Evolutionary conservation across 1,140 invertebrate species (phyloP).

Genomic region (Danaus melanippus): DNA sequence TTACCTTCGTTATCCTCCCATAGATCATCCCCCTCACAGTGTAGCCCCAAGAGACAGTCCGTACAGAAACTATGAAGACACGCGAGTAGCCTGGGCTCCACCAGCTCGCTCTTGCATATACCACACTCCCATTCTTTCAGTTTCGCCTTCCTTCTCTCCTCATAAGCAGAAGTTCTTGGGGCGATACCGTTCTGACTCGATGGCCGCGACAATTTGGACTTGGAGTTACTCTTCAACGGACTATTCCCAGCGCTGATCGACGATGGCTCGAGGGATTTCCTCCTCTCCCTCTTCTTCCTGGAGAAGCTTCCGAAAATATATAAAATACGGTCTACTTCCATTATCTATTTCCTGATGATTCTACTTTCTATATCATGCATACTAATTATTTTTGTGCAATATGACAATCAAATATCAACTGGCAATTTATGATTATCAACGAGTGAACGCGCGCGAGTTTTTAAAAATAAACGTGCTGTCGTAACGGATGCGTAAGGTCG

Average conservation of each 20-base stretch:
- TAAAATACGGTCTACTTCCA: slow-evolving; percentile 74
- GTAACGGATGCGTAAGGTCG: slow-evolving; percentile 19
- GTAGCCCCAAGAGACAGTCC: slow-evolving; percentile 65
- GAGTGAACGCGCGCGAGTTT: slow-evolving; percentile 3
- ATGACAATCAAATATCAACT: background rate
- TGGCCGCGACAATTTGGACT: slow-evolving; percentile 31
- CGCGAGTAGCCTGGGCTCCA: slow-evolving; percentile 72
- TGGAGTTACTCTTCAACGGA: slow-evolving; percentile 29
- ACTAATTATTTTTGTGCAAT: background rate
- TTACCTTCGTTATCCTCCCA: slow-evolving; percentile 50
- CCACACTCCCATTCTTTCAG: slow-evolving; percentile 64
- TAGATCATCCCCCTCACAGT: slow-evolving; percentile 51
- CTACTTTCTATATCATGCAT: too few relatives aligned
- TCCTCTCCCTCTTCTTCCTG: slow-evolving; percentile 66
- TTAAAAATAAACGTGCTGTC: slow-evolving; percentile 44
- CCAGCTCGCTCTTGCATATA: slow-evolving; percentile 63
- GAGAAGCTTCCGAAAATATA: slow-evolving; percentile 76
- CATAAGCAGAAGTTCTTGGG: slow-evolving; percentile 48
- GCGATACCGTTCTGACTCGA: slow-evolving; percentile 40
- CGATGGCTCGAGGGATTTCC: slow-evolving; percentile 59
- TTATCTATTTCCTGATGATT: slow-evolving; percentile 27
- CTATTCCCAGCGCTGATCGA: slow-evolving; percentile 62
- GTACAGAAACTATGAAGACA: slow-evolving; percentile 76
- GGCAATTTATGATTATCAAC: slow-evolving; percentile 3
- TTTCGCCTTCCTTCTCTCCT: slow-evolving; percentile 27